Evolutionary conservation across 2,797 vertebrate species (phyloP).

Genomic region (Esox lucius): DNA sequence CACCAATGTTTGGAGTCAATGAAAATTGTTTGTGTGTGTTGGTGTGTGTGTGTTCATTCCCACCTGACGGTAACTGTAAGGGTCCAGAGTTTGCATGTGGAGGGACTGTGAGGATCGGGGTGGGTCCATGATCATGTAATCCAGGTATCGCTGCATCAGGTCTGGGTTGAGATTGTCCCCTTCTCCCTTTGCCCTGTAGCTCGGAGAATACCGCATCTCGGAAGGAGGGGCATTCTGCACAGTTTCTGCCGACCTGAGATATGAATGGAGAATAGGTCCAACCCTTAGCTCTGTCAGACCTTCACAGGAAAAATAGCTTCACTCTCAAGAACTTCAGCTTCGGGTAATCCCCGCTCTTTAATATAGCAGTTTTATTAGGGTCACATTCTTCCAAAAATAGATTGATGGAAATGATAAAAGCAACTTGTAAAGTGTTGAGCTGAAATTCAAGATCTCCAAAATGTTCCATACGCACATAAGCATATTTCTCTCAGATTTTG

Average conservation of each 20-base stretch:
- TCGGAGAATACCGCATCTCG: slow-evolving; percentile 5
- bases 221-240: slow-evolving; percentile 7
- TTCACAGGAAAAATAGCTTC: background rate
- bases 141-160: slow-evolving; percentile 78
- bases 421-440: no score
- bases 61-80: slow-evolving; percentile 85
- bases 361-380: no score
- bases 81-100: slow-evolving; percentile 80
- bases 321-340: background rate
- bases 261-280: background rate
- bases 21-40: slow-evolving; percentile 16
- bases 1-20: no score
- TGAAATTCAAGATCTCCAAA: no score
- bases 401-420: no score
- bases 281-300: background rate
- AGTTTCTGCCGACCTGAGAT: slow-evolving; percentile 27
- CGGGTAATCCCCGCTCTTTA: background rate
- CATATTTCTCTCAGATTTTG: no score
- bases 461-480: no score
- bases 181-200: slow-evolving; percentile 17
- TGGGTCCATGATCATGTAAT: slow-evolving; percentile 79
- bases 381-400: no score
- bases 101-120: slow-evolving; percentile 65
- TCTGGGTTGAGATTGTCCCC: slow-evolving; percentile 52
- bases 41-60: slow-evolving; percentile 8